Evolutionary conservation across 2,113 vertebrate species (phyloP), one percentile per base, ranked within the genome.

Genomic region (Oryzias melastigma): DNA sequence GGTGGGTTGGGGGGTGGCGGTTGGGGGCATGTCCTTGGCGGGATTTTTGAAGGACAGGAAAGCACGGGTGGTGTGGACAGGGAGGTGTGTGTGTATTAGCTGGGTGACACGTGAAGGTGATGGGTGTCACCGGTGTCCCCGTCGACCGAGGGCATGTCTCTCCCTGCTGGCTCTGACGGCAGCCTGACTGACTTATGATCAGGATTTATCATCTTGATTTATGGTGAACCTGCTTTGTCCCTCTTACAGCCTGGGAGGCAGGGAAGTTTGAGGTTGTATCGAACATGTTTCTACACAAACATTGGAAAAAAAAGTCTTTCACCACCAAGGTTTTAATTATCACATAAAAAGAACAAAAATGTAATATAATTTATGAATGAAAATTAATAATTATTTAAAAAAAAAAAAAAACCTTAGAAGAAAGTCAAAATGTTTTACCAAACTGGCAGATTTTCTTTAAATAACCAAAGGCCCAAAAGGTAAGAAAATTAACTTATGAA

Each of bases 171-270:
- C 74, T 79, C 69, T 80, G 76, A 84, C 79, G 84, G 67, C 66
- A 62, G 75, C 71, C 76, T 85, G 87, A 87, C 82, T 87, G 87
- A 90, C 83, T 85, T 77, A 83, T 85, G 83, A 84, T 86, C 83
- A 73, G 71, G 83, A 86, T 87, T 87, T 68, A 88, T 88, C 82
- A 73, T 81, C 62, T 77, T 88, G 87, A 87, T 87, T 88, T 83
- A 88, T 88, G 81, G 81, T 65, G 77, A 72, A 63, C 53, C 63
- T 19, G 63, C 67, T 78, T 68, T 68, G 61, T 75, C 66, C 71
- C 65, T 68, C 66, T 71, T 56, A 17, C 71, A 68, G 50, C 47
- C 58, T 52, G 61, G 55, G 54, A 62, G 54, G 65, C 40, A 8
- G 46, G 19, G 18, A 55, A 60, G 57, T 68, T 52, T 49, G 29